Percentiles rank a stretch among this genome's conserved stretches.
phyloP scores from a whole-genome alignment of 2,888 invertebrate species.

The Amaurobius ferox region DNA sequence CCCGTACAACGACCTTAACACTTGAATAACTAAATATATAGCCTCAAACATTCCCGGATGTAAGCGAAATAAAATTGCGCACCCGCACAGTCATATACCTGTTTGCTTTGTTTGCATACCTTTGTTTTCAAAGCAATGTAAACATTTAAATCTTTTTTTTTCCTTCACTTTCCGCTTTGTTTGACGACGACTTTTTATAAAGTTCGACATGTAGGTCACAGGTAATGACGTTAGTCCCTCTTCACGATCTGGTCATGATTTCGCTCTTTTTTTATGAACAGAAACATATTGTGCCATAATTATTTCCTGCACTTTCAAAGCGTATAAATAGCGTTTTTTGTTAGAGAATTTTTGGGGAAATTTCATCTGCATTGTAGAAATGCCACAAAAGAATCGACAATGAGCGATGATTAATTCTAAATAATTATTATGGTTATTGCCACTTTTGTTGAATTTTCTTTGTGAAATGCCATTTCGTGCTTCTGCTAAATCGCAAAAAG shows the following conservation, averaged over 20 bases:
- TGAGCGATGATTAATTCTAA: no score
- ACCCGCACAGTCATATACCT: not conserved
- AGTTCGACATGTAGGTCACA: constrained; percentile 36
- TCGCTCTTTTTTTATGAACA: constrained; percentile 3
- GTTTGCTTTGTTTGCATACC: not conserved
- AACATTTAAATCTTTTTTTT: not conserved
- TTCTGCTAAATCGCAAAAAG: no score
- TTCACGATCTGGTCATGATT: not conserved
- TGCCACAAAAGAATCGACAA: no score
- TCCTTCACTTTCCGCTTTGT: not conserved
- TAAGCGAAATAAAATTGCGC: not conserved
- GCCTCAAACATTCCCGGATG: not conserved
- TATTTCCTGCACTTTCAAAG: constrained; percentile 41
- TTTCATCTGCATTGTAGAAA: no score
- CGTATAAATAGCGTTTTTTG: not conserved
- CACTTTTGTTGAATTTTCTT: no score
- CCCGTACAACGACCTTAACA: not conserved
- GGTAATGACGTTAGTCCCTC: constrained; percentile 11
- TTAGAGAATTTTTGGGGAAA: no score
- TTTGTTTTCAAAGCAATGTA: not conserved
- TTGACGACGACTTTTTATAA: not conserved
- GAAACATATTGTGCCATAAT: constrained; percentile 23
- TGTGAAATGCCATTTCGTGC: no score
- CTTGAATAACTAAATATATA: not conserved
- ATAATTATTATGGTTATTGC: no score